Percentiles rank a stretch among this genome's conserved stretches.
These are phyloP conservation scores for Poecilobothrus nobilitatus DNA, from an alignment of 2,888 invertebrate species.

Conservation along the genomic window DNA sequence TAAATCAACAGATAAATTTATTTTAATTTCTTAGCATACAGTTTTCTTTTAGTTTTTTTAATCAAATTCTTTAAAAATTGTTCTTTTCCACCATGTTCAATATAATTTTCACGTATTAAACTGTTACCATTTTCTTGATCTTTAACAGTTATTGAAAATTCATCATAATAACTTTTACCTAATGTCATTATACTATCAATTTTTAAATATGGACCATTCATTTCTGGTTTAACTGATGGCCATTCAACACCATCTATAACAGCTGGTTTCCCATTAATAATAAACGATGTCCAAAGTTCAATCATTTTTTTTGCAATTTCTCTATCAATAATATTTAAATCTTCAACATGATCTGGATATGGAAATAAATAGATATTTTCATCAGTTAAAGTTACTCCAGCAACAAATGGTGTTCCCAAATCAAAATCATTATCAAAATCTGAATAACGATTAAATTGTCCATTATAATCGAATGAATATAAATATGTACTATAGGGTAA, in stretches of 20 bases:
- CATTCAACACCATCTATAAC: constrained; percentile 32
- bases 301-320: constrained; percentile 45
- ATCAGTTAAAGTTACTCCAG: constrained; percentile 51
- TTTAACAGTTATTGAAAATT: constrained; percentile 35
- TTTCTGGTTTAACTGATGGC: constrained; percentile 38
- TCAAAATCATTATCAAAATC: constrained; percentile 42
- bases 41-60: background rate
- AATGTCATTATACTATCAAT: constrained; percentile 37
- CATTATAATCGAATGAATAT: constrained; percentile 47
- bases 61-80: background rate
- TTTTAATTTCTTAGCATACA: background rate
- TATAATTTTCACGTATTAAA: constrained; percentile 11
- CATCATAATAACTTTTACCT: constrained; percentile 37
- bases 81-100: background rate
- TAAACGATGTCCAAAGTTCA: constrained; percentile 42
- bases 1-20: background rate
- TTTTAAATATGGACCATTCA: constrained; percentile 42
- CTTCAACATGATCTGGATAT: constrained; percentile 36
- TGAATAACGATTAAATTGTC: constrained; percentile 42
- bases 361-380: constrained; percentile 52
- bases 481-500: constrained; percentile 42
- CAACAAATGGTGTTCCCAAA: constrained; percentile 42
- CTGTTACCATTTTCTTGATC: constrained; percentile 28
- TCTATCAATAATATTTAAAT: constrained; percentile 39
- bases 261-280: constrained; percentile 35